phyloP scores from a whole-genome alignment of 1,140 invertebrate species.

The Paralvinella palmiformis region DNA sequence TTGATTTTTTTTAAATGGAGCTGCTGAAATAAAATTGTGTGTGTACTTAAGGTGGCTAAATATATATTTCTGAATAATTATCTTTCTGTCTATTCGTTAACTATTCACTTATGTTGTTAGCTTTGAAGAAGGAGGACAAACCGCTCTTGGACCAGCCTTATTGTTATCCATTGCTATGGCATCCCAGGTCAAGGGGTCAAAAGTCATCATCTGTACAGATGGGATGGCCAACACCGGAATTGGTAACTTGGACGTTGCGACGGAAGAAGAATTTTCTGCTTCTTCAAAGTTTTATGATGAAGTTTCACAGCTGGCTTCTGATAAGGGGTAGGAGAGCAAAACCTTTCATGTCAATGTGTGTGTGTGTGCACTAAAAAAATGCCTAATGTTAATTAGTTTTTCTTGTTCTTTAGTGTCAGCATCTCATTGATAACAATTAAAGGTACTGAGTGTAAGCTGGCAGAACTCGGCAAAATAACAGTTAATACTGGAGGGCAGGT shows the following conservation, averaged over 20 bases:
- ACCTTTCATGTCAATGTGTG: not conserved
- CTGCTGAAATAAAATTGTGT: too few species aligned
- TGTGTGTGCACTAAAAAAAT: not conserved
- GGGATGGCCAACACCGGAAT: constrained; percentile 45
- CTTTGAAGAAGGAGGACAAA: constrained; percentile 42
- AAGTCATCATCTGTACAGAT: constrained; percentile 47
- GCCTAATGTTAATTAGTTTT: not conserved
- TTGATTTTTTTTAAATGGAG: too few species aligned
- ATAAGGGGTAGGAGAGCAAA: constrained; percentile 30
- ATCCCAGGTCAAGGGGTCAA: constrained; percentile 37
- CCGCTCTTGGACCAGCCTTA: constrained; percentile 43
- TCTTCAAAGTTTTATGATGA: constrained; percentile 38
- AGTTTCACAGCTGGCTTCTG: constrained; percentile 28
- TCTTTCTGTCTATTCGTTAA: not conserved
- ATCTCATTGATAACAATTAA: constrained; percentile 47
- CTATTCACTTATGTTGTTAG: constrained; percentile 21
- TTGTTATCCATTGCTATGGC: constrained; percentile 37
- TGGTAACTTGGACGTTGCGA: constrained; percentile 28
- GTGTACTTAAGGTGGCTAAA: too few species aligned
- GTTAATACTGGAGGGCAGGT: constrained; percentile 44
- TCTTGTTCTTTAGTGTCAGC: constrained; percentile 31
- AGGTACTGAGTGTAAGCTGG: constrained; percentile 44
- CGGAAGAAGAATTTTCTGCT: constrained; percentile 18
- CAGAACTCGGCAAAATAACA: constrained; percentile 43
- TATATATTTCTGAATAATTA: too few species aligned